phyloP scores from a whole-genome alignment of 2,888 invertebrate species.

The Buathra laborator region DNA sequence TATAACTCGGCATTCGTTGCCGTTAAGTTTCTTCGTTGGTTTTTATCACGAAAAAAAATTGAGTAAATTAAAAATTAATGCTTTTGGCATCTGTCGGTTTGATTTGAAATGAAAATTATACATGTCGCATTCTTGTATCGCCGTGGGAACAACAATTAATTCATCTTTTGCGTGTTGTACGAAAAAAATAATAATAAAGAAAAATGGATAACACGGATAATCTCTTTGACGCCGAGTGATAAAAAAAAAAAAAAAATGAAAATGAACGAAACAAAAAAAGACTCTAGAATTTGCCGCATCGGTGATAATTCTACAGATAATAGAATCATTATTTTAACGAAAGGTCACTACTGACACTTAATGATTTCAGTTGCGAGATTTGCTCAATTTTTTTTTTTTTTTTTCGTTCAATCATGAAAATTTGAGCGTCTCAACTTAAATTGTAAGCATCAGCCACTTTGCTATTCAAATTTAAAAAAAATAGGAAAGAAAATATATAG shows the following conservation, averaged over 20 bases:
- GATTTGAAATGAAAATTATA: slow-evolving; percentile 17
- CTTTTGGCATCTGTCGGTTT: slow-evolving; percentile 47
- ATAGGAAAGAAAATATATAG: slow-evolving; percentile 35
- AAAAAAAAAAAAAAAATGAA: slow-evolving; percentile 28
- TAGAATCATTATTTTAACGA: slow-evolving; percentile 30
- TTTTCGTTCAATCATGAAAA: slow-evolving; percentile 54
- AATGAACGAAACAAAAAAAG: slow-evolving; percentile 5
- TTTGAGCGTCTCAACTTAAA: slow-evolving; percentile 26
- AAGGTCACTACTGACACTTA: slow-evolving; percentile 51
- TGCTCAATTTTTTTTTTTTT: slow-evolving; percentile 45
- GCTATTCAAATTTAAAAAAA: slow-evolving; percentile 10
- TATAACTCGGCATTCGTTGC: background rate
- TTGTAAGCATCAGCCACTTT: background rate
- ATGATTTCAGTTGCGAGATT: slow-evolving; percentile 47
- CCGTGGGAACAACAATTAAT: background rate
- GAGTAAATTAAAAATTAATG: slow-evolving; percentile 41
- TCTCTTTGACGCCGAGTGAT: background rate
- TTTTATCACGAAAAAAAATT: background rate
- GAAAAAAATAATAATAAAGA: slow-evolving; percentile 37
- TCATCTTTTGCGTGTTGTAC: slow-evolving; percentile 2
- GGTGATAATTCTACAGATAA: slow-evolving; percentile 6
- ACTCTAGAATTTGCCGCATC: background rate
- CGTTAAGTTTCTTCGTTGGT: background rate
- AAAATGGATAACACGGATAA: slow-evolving; percentile 32
- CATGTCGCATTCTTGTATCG: background rate